A percentile compares a stretch with the other conserved stretches of the same genome.
Conservation (phyloP, 37 sponge, comb jelly and placozoan genomes). For the Tethya wilhelma region DNA sequence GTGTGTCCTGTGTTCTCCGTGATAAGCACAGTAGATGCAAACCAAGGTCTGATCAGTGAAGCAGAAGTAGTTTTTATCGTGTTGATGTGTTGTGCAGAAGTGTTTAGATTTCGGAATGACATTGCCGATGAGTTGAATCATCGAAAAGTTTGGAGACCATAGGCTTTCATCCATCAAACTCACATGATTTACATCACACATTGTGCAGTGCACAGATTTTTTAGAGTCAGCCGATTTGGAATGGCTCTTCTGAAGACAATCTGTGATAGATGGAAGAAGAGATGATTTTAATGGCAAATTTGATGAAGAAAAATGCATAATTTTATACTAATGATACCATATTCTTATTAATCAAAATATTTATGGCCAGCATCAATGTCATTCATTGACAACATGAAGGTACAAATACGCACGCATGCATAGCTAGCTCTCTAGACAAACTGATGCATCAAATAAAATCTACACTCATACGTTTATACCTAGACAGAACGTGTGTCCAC, state of each 20-base stretch:
- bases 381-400: neutral
- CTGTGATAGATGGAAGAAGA: too few relatives aligned
- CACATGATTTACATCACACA: neutral
- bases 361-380: neutral
- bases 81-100: conserved; percentile 39
- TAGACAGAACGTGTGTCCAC: conserved; percentile 53
- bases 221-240: conserved; percentile 5
- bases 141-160: conserved; percentile 53
- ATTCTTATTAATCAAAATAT: conserved; percentile 1
- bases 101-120: conserved; percentile 34
- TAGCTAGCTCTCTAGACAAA: neutral
- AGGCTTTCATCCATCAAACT: neutral
- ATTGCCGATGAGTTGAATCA: conserved; percentile 30
- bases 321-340: neutral
- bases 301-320: neutral
- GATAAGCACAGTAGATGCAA: conserved; percentile 56
- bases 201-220: neutral
- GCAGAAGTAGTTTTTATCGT: conserved; percentile 46
- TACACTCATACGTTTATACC: conserved; percentile 3
- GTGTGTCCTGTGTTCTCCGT: conserved; percentile 37
- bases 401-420: neutral
- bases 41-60: conserved; percentile 31
- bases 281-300: neutral
- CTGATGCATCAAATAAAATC: too few relatives aligned
- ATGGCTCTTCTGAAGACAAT: conserved; percentile 8